Conservation (phyloP, 2,797 vertebrate genomes). For the Pteronotus mesoamericanus region DNA sequence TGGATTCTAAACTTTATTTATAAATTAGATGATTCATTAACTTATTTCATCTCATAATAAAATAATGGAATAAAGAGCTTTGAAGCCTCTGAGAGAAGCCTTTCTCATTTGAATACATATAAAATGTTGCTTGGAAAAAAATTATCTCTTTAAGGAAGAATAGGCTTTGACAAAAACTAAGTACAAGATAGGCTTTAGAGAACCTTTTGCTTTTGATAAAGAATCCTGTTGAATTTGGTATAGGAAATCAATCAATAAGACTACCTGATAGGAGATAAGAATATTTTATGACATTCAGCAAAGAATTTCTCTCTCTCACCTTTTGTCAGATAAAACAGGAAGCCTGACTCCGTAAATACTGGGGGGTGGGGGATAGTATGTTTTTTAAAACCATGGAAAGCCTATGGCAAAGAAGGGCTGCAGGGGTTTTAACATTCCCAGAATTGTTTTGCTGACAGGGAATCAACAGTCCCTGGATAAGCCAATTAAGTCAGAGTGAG, state of each 20-base stretch:
- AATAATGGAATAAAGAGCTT: neutral
- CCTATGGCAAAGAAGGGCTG: neutral
- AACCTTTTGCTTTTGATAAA: neutral
- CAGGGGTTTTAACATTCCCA: neutral
- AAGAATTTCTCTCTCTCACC: neutral
- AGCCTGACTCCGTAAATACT: neutral
- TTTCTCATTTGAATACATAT: neutral
- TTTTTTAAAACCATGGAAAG: neutral
- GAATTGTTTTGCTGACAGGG: neutral
- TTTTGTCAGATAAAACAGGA: neutral
- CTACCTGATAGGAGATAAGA: neutral
- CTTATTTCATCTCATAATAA: neutral
- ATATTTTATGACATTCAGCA: neutral
- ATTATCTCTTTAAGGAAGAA: neutral
- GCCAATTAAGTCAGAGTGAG: neutral
- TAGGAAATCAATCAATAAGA: slow-evolving; percentile 17
- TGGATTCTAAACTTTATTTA: neutral
- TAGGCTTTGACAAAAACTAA: neutral
- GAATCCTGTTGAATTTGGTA: neutral
- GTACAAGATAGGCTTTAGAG: neutral
- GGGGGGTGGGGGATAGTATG: neutral
- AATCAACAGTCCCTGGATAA: neutral
- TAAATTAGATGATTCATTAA: neutral
- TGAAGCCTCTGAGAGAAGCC: neutral
- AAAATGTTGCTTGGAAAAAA: neutral